Percentiles rank a stretch among this genome's conserved stretches.
These are phyloP conservation scores for Austrolebias charrua DNA, from an alignment of 2,797 vertebrate species.

Conservation along the genomic window DNA sequence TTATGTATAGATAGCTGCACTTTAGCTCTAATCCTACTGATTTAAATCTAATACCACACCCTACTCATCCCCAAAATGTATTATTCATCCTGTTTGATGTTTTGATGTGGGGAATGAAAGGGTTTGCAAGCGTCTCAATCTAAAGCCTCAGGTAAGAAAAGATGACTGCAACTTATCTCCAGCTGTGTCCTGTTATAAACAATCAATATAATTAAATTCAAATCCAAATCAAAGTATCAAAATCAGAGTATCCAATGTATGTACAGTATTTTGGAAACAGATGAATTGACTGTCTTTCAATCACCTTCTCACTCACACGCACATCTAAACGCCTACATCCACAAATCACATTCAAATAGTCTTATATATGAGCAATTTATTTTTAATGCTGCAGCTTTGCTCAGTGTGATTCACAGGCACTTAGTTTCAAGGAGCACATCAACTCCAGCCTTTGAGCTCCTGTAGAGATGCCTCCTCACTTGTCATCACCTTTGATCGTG, in stretches of 20 bases:
- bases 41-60: slow-evolving; percentile 46
- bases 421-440: slow-evolving; percentile 57
- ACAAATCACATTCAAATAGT: slow-evolving; percentile 18
- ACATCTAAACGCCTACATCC: not conserved
- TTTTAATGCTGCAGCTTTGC: slow-evolving; percentile 20
- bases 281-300: slow-evolving; percentile 5
- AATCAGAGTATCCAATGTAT: slow-evolving; percentile 13
- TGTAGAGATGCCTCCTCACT: slow-evolving; percentile 63
- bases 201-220: slow-evolving; percentile 52
- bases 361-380: slow-evolving; percentile 27
- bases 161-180: slow-evolving; percentile 47
- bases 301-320: not conserved
- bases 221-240: slow-evolving; percentile 34
- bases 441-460: slow-evolving; percentile 54
- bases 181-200: slow-evolving; percentile 40
- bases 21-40: slow-evolving; percentile 39
- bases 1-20: slow-evolving; percentile 32
- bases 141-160: slow-evolving; percentile 51
- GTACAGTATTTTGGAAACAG: slow-evolving; percentile 7
- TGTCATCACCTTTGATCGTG: slow-evolving; percentile 74
- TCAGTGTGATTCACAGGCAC: slow-evolving; percentile 8
- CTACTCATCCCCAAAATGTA: slow-evolving; percentile 26
- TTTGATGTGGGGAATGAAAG: slow-evolving; percentile 66
- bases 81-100: slow-evolving; percentile 59
- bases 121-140: slow-evolving; percentile 45